Evolutionary conservation across 2,113 vertebrate species (phyloP), one percentile per base, ranked within the genome.

Genomic region (Dicerorhinus sumatrensis): DNA sequence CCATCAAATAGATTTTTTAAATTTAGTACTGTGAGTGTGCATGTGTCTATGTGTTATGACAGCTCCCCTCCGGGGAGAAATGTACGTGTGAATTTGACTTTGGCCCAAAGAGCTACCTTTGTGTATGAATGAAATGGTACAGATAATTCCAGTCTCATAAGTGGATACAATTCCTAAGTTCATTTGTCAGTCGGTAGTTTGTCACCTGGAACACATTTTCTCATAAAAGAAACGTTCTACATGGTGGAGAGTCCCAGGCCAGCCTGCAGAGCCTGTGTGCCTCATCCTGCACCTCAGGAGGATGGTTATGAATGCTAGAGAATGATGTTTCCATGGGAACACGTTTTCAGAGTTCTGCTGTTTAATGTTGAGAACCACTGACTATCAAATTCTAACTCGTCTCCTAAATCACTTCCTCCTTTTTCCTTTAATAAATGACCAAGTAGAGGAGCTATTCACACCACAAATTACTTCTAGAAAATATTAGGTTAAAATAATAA

Each of bases 111-210:
- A 84, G 60, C 18, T n/a, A 7, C 29, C 21, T 75, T 29, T 86
- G 69, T 54, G 46, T 75, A 70, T 84, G 58, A 96, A 95, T 67
- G n/a, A 81, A 84, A 80, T 4, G 11, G 4, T 65, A 92, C 3
- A 94, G 93, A 92, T n/a, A 75, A 72, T 82, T 89, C 51, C 60
- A 60, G 69, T 65, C 77, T 89, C 69, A 11, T 20, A 89, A 88
- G 46, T 5, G 56, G 62, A 93, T 29, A 17, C 23, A 25, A 58
- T 70, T 87, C 36, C 33, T n/a, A 86, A 94, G 77, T 86, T 97
- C 91, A 96, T 75, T 91, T 93, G 48, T 96, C 91, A 96, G 89
- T 96, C 97, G 89, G 69, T 58, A 70, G 73, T 96, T 96, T 88
- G 91, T 89, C 97, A 95, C 91, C 46, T 76, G 84, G 93, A 94